Percentiles rank a stretch among this genome's conserved stretches.
Conservation (phyloP, 2,113 vertebrate genomes). For the Myotis lucifugus region DNA sequence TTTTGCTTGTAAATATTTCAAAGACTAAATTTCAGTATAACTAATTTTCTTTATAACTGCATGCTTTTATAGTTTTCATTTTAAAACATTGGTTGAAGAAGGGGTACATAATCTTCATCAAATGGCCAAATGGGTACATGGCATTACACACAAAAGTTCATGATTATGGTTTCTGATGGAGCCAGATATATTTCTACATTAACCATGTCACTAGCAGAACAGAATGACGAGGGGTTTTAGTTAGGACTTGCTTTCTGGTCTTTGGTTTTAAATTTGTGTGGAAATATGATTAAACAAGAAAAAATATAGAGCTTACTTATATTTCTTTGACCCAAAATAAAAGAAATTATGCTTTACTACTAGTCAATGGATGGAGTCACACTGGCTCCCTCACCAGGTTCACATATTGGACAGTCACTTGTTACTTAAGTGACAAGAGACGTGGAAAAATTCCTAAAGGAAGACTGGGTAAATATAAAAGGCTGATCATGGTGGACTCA, state of each 20-base stretch:
- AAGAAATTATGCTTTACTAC: background rate
- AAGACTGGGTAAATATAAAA: background rate
- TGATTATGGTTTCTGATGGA: background rate
- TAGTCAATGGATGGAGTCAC: background rate
- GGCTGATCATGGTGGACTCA: background rate
- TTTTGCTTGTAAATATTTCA: background rate
- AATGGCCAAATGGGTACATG: background rate
- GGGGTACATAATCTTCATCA: background rate
- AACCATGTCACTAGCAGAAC: background rate
- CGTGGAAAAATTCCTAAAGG: background rate
- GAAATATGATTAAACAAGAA: background rate
- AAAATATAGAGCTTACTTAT: background rate
- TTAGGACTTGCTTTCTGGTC: background rate
- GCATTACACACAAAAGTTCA: background rate
- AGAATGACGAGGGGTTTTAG: background rate
- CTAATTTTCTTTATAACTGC: background rate
- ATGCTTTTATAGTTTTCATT: background rate
- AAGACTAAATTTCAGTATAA: slow-evolving; percentile 5
- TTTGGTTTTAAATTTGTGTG: background rate
- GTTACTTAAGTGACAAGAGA: background rate
- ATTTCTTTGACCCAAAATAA: background rate
- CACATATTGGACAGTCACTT: background rate
- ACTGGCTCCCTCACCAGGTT: background rate
- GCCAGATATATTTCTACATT: background rate
- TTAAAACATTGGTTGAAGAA: background rate